Conservation (phyloP, 1,140 invertebrate species). For the Drosophila murphyi region DNA sequence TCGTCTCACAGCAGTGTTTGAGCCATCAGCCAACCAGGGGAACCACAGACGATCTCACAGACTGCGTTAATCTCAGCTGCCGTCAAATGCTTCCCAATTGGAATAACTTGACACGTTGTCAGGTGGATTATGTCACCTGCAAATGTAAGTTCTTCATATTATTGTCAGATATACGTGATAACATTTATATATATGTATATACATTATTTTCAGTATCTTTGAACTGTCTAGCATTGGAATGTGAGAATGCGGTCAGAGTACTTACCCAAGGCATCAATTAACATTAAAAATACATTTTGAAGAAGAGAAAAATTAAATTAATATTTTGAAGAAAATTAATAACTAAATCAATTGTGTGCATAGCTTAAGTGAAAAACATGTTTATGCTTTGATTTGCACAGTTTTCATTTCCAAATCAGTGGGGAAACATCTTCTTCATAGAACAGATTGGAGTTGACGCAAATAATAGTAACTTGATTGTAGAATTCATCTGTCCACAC, state of each 20-base stretch:
- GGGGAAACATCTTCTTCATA: too few species aligned
- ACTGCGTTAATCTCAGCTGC: slow-evolving; percentile 40
- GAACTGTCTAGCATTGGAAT: slow-evolving; percentile 31
- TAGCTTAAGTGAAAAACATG: neutral
- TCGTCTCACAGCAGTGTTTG: slow-evolving; percentile 13
- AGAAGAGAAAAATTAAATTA: neutral
- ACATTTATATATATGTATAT: neutral
- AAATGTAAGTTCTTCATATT: slow-evolving; percentile 35
- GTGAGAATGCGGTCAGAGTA: slow-evolving; percentile 29
- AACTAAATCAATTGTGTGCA: neutral
- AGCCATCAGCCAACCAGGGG: slow-evolving; percentile 23
- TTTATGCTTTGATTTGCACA: neutral
- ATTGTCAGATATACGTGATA: neutral
- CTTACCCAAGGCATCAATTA: neutral
- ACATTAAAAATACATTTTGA: neutral
- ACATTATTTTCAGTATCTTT: slow-evolving; percentile 22
- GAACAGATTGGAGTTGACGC: slow-evolving; percentile 1
- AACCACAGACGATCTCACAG: slow-evolving; percentile 32
- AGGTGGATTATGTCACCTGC: slow-evolving; percentile 45
- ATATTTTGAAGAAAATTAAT: neutral
- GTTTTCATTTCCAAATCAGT: neutral
- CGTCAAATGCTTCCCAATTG: neutral
- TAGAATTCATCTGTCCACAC: slow-evolving; percentile 4
- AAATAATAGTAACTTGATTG: slow-evolving; percentile 10
- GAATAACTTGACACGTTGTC: slow-evolving; percentile 48